Evolutionary conservation across 2,888 invertebrate genomes (phyloP), one percentile per base, ranked within the genome.

Genomic region (Onchidella celtica): DNA sequence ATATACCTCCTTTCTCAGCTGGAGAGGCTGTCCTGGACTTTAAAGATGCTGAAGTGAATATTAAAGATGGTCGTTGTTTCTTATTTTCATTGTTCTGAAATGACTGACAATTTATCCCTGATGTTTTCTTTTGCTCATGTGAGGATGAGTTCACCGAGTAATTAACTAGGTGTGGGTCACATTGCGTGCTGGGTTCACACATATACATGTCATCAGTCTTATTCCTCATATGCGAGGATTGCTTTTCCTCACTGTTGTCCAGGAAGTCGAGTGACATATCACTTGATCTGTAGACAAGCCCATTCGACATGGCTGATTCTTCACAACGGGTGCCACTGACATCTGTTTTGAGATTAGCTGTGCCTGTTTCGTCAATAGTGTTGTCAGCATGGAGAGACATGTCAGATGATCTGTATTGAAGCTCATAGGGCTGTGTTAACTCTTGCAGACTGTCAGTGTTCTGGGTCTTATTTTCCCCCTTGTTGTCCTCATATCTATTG

Each of bases 231-330:
- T n/a, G n/a, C n/a, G n/a, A n/a, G n/a, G n/a, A n/a, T n/a, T n/a
- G n/a, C n/a, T n/a, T n/a, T n/a, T n/a, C 24, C 6, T 38, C 40
- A 24, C 24, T 4, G 14, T 36, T 14, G n/a, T 6, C 36, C 6
- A 14, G 24, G 38, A 69, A 59, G 32, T 69, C 27, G 29, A 78
- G 24, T 34, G 73, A 65, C 63, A 72, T 79, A 36, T 79, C 79
- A 63, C 79, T 55, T 21, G 59, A 36, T n/a, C 36, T 29, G 27
- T 79, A 65, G 6, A 21, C 34, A 4, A 79, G 38, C 17, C 63
- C 73, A 73, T 55, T 38, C 38, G 59, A n/a, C 24, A 32, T 36
- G 34, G 36, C 38, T 6, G 77, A 68, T 68, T 68, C 77, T 9
- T 29, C 29, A 27, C 27, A 47, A 29, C n/a, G n/a, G n/a, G n/a